Evolutionary conservation across 2,113 vertebrate genomes (phyloP), one percentile per base, ranked within the genome.

Genomic region (Peromyscus californicus): DNA sequence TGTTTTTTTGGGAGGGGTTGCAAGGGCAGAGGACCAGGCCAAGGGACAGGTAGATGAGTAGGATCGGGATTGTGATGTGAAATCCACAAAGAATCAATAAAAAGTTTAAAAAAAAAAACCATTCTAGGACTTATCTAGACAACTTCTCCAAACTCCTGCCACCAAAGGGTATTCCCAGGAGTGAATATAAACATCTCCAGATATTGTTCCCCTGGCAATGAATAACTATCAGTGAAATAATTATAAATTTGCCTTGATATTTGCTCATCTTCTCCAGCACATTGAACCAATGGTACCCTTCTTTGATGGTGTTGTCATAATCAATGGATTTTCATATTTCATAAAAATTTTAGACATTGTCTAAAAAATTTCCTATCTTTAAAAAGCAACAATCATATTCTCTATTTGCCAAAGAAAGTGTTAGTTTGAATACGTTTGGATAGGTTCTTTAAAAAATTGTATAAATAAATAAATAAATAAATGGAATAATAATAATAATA

Each of bases 331-430:
- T 63, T 5, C 17, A 78, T 29, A 12, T 82, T 16, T 57, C 21
- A 33, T 1, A 74, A 10, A 90, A n/a, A 79, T 72, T 86, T 79
- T 75, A 85, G 2, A n/a, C 4, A 54, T 54, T 94, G 69, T 54
- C 45, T 92, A 17, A 96, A 88, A 74, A 54, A 24, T 88, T 96
- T 22, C 24, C n/a, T 90, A 57, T 92, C 31, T 92, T 17, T 79
- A 83, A 69, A 94, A 88, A 9, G 51, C 31, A 26, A 51, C n/a
- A 93, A 31, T 90, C 17, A 13, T 13, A 75, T 91, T 98, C 92
- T 42, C 29, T 51, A 61, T 59, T 93, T 93, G 65, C 7, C 11
- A 83, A 74, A 92, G 36, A 90, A 83, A 85, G 75, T 42, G 17
- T 39, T 74, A 65, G 10, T 19, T 94, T 42, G 22, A 84, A 89